Conservation (phyloP, 2,113 vertebrate species). For the Heterotis niloticus region DNA sequence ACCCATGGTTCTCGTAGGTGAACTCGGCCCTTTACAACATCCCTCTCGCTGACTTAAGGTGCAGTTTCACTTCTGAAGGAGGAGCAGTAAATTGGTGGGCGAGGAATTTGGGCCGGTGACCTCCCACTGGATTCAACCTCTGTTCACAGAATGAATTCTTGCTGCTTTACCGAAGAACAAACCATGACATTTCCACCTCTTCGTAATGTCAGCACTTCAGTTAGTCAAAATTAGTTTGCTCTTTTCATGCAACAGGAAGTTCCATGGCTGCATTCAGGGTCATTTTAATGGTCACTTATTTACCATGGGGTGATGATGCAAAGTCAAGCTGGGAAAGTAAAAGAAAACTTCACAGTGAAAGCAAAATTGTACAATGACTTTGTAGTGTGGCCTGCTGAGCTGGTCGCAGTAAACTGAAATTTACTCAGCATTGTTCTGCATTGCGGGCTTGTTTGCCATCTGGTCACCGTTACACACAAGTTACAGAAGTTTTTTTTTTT, state of each 20-base stretch:
- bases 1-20: conserved; percentile 47
- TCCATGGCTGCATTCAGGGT: background rate
- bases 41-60: conserved; percentile 28
- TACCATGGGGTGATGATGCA: background rate
- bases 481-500: no score
- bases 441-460: no score
- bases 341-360: no score
- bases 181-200: conserved; percentile 3
- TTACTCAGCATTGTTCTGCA: no score
- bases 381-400: no score
- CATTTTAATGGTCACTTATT: background rate
- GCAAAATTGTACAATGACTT: no score
- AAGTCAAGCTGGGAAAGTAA: background rate
- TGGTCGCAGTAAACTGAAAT: no score
- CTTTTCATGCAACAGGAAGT: background rate
- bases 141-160: conserved; percentile 12
- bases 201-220: conserved; percentile 15
- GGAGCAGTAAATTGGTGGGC: conserved; percentile 39
- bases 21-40: conserved; percentile 49
- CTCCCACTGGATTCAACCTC: conserved; percentile 17
- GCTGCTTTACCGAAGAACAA: background rate
- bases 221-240: conserved; percentile 13
- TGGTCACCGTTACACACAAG: no score
- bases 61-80: conserved; percentile 37
- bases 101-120: conserved; percentile 38